Evolutionary conservation across 64 coral and sea anemone species (phyloP).

Genomic region (Actinia tenebrosa): DNA sequence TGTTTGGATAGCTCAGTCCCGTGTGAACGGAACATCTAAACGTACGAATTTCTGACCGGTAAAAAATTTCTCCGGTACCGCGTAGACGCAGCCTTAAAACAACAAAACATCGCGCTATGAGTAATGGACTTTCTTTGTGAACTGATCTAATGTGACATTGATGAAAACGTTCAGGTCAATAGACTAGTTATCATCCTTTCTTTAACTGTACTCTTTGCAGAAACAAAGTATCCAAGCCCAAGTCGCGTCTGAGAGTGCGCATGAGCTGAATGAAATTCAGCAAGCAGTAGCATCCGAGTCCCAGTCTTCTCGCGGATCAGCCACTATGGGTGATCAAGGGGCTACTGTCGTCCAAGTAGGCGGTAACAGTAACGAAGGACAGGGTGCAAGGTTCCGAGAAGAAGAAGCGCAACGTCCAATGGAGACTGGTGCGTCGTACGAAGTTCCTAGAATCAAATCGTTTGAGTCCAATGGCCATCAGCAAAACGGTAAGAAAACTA

Average conservation of each 20-base stretch:
- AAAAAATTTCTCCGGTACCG: no score
- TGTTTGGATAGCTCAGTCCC: no score
- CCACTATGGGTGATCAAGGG: conserved; percentile 55
- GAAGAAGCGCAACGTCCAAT: not conserved
- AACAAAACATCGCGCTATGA: no score
- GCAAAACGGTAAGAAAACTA: not conserved
- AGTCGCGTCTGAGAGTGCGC: conserved; percentile 91
- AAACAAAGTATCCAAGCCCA: conserved; percentile 90
- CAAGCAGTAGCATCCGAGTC: conserved; percentile 83
- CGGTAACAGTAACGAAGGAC: not conserved
- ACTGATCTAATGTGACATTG: no score
- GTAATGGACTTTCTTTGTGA: no score
- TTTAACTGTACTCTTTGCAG: conserved; percentile 1
- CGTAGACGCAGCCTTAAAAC: no score
- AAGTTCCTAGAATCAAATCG: conserved; percentile 2
- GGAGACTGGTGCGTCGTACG: not conserved
- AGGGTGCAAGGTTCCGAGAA: not conserved
- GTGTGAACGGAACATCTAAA: no score
- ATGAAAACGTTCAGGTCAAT: no score
- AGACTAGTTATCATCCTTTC: no score
- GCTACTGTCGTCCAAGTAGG: conserved; percentile 58
- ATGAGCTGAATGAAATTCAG: conserved; percentile 83
- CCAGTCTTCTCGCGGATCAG: conserved; percentile 86
- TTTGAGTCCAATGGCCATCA: not conserved
- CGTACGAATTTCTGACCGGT: no score